phyloP scores from a whole-genome alignment of 2,797 vertebrate species.

The Acrocephalus scirpaceus region DNA sequence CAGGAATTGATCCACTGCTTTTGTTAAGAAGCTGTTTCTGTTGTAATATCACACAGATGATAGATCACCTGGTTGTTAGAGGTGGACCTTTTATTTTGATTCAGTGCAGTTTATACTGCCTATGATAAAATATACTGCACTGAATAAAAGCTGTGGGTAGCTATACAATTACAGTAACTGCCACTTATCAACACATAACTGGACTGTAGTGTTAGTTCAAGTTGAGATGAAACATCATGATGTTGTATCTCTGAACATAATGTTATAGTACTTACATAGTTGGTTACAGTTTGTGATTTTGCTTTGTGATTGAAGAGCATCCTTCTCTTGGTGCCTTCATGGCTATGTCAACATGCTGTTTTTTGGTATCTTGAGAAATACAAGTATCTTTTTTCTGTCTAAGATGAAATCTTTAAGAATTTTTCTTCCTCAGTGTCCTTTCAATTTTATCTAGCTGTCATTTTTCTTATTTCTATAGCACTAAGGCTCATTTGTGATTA shows the following conservation, averaged over 20 bases:
- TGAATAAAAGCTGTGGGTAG: not conserved
- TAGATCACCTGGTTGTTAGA: not conserved
- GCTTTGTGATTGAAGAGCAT: not conserved
- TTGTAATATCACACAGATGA: not conserved
- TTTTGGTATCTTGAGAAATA: not conserved
- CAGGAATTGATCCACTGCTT: conserved; percentile 29
- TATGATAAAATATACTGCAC: not conserved
- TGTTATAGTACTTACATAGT: not conserved
- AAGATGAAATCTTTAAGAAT: not conserved
- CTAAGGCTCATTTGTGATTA: not conserved
- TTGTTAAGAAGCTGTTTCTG: conserved; percentile 37
- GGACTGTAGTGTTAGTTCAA: not conserved
- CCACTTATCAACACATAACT: not conserved
- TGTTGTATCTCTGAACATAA: not conserved
- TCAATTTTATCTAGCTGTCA: not conserved
- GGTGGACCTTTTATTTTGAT: not conserved
- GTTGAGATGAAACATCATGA: not conserved
- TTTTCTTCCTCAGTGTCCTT: not conserved
- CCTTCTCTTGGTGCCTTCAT: not conserved
- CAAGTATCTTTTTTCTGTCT: not conserved
- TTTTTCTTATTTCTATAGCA: not conserved
- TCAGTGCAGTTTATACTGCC: not conserved
- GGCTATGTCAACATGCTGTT: not conserved
- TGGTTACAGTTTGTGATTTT: not conserved
- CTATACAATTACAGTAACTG: not conserved